phyloP scores from a whole-genome alignment of 2,888 invertebrate genomes.

The Cephus sareptanus region DNA sequence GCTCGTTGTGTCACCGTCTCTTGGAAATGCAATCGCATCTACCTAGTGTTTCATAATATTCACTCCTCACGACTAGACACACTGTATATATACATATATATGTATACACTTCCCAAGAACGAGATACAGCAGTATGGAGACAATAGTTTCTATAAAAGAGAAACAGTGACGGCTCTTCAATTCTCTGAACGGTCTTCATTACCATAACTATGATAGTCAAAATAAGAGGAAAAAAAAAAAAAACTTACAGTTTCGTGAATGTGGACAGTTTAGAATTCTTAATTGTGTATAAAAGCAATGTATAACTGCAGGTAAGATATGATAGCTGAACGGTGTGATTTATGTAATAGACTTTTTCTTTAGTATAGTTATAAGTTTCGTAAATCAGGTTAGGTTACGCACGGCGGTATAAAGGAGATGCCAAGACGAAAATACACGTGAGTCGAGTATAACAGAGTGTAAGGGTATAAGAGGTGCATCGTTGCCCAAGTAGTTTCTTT shows the following conservation, averaged over 20 bases:
- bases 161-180: background rate
- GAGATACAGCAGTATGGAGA: background rate
- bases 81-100: background rate
- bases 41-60: background rate
- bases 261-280: background rate
- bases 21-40: background rate
- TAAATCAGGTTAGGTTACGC: constrained; percentile 36
- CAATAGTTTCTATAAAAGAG: background rate
- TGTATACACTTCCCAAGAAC: background rate
- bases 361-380: background rate
- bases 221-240: background rate
- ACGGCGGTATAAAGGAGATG: constrained; percentile 14
- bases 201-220: background rate
- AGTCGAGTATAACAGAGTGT: background rate
- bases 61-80: background rate
- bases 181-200: background rate
- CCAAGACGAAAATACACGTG: background rate
- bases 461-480: background rate
- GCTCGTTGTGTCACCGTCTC: background rate
- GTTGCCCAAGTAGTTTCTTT: constrained; percentile 22
- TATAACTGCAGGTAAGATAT: background rate
- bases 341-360: too few relatives aligned
- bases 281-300: background rate
- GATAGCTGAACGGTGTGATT: background rate
- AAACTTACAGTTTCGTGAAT: background rate